A percentile compares a stretch with the other conserved stretches of the same genome.
phyloP scores from a whole-genome alignment of 2,888 invertebrate species.

The Drosophila quinaria region DNA sequence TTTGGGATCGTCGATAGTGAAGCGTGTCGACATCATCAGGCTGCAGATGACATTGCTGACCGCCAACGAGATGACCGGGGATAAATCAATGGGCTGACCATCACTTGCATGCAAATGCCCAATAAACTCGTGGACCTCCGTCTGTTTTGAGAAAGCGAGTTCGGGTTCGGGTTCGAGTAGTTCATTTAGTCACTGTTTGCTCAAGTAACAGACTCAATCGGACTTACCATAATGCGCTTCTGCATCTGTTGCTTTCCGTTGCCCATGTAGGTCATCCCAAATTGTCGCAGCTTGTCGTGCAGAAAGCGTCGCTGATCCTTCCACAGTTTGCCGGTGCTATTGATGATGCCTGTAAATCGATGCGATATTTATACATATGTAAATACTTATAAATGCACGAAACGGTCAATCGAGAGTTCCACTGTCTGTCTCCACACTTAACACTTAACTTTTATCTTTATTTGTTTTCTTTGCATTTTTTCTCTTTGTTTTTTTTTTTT shows the following conservation, averaged over 20 bases:
- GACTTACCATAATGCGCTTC: constrained; percentile 92
- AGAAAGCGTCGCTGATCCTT: constrained; percentile 95
- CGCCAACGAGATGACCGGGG: constrained; percentile 91
- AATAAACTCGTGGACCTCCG: constrained; percentile 92
- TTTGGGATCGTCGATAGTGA: constrained; percentile 91
- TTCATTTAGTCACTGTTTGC: background rate
- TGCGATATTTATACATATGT: background rate
- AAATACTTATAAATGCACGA: background rate
- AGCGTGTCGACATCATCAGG: constrained; percentile 95
- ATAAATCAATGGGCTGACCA: constrained; percentile 91
- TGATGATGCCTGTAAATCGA: constrained; percentile 91
- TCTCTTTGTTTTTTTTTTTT: background rate
- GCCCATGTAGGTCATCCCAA: constrained; percentile 95
- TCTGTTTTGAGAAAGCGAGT: constrained; percentile 84
- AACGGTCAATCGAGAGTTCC: constrained; percentile 63
- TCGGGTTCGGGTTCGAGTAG: background rate
- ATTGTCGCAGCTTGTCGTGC: constrained; percentile 93
- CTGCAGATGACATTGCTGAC: constrained; percentile 97
- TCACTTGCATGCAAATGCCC: constrained; percentile 88
- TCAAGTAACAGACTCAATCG: background rate
- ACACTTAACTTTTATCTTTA: constrained; percentile 1
- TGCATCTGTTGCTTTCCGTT: constrained; percentile 93
- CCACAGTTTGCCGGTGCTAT: constrained; percentile 95
- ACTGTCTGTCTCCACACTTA: background rate
- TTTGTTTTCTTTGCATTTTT: background rate